A percentile compares a stretch with the other conserved stretches of the same genome.
Conservation (phyloP, 2,888 invertebrate species). For the Autographa gamma region DNA sequence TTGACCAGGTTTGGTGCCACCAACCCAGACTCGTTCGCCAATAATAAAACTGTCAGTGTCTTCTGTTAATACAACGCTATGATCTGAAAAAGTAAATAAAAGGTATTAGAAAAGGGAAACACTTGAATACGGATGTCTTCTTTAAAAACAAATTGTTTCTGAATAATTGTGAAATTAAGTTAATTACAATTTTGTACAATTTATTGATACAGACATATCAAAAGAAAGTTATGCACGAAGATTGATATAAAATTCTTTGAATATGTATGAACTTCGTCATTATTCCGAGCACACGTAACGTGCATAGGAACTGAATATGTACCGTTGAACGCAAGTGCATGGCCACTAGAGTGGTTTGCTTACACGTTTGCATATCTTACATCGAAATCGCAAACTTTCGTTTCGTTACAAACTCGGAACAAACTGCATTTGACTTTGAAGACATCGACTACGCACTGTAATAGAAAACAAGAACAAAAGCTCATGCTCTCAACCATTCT, state of each 20-base stretch:
- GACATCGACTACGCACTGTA: conserved; percentile 61
- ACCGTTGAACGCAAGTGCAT: conserved; percentile 83
- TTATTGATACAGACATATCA: conserved; percentile 46
- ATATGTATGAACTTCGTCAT: conserved; percentile 72
- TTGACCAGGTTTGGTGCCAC: conserved; percentile 96
- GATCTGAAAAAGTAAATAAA: conserved; percentile 89
- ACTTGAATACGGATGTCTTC: not conserved
- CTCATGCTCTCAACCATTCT: conserved; percentile 68
- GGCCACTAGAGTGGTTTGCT: conserved; percentile 77
- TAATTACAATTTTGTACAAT: conserved; percentile 10
- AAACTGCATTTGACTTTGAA: conserved; percentile 86
- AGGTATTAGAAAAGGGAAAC: conserved; percentile 26
- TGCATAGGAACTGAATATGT: conserved; percentile 76
- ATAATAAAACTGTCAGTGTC: conserved; percentile 98
- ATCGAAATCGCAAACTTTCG: conserved; percentile 76
- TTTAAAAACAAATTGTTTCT: conserved; percentile 11
- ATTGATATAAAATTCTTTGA: conserved; percentile 69
- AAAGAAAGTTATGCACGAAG: conserved; percentile 63
- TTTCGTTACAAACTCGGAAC: conserved; percentile 68
- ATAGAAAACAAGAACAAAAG: conserved; percentile 59
- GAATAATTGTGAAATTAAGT: not conserved
- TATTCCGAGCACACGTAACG: conserved; percentile 74
- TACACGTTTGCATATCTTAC: conserved; percentile 78
- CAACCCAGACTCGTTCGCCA: conserved; percentile 98
- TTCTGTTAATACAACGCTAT: conserved; percentile 94